phyloP scores from a whole-genome alignment of 2,113 vertebrate genomes.

The Phainopepla nitens region DNA sequence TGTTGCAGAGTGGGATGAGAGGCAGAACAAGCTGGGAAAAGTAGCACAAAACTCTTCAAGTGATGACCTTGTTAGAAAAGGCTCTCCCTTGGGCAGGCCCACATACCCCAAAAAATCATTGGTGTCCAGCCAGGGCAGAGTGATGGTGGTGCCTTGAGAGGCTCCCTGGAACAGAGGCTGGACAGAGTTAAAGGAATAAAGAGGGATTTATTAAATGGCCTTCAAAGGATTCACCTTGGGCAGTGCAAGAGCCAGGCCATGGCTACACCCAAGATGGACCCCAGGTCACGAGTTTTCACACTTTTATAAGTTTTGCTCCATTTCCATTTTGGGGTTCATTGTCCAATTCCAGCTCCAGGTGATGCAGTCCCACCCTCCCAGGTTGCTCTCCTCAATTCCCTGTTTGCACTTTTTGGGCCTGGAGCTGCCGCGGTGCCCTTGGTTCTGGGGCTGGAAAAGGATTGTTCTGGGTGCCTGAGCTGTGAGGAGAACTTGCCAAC shows the following conservation, averaged over 20 bases:
- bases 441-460: neutral
- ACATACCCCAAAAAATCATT: fast-evolving
- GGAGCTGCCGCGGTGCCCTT: neutral
- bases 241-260: neutral
- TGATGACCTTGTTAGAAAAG: neutral
- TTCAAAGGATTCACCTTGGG: neutral
- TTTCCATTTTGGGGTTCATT: neutral
- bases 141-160: no score
- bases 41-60: neutral
- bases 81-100: neutral
- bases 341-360: neutral
- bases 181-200: no score
- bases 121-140: neutral
- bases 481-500: neutral
- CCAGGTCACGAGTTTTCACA: neutral
- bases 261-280: neutral
- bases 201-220: no score
- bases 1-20: neutral
- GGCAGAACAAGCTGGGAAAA: neutral
- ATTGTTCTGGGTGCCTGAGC: neutral
- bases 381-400: neutral
- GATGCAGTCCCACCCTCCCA: neutral
- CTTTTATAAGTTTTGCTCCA: neutral
- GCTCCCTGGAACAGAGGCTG: no score
- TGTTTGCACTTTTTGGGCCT: neutral